These are phyloP conservation scores for Hippopotamyrus pictus DNA, from an alignment of 2,797 vertebrate species.

Conservation along the genomic window DNA sequence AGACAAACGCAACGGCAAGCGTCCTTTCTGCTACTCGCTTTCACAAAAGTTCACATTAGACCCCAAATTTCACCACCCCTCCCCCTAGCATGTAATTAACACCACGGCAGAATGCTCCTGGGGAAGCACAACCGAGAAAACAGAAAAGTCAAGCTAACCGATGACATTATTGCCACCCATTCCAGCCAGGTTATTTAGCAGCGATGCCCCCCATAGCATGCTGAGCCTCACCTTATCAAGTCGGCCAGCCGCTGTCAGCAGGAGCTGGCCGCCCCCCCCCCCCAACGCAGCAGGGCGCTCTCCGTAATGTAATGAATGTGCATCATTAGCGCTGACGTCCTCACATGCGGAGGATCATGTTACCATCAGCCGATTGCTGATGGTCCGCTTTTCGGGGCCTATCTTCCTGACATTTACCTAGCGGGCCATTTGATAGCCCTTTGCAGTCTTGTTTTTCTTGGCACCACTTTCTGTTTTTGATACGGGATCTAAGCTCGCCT, in stretches of 20 bases:
- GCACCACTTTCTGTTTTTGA: background rate
- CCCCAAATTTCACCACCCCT: background rate
- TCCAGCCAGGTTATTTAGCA: constrained; percentile 19
- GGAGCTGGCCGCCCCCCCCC: background rate
- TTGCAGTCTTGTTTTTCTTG: background rate
- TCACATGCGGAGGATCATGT: background rate
- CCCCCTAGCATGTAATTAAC: background rate
- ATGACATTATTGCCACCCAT: constrained; percentile 11
- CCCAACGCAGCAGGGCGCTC: background rate
- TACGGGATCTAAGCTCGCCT: background rate
- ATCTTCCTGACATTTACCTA: background rate
- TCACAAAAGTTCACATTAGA: background rate
- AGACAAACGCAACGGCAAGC: background rate
- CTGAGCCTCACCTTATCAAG: background rate
- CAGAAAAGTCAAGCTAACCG: background rate
- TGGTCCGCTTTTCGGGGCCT: background rate
- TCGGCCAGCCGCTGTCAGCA: constrained; percentile 22
- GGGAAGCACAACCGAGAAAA: background rate
- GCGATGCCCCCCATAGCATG: background rate
- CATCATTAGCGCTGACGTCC: constrained; percentile 16
- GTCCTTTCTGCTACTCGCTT: background rate
- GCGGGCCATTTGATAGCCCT: background rate
- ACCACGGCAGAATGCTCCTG: background rate
- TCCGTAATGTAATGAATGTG: constrained; percentile 5
- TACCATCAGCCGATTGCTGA: background rate